These are phyloP conservation scores for Gymnoscelis rufifasciata DNA, from an alignment of 2,888 invertebrate genomes.

Conservation along the genomic window DNA sequence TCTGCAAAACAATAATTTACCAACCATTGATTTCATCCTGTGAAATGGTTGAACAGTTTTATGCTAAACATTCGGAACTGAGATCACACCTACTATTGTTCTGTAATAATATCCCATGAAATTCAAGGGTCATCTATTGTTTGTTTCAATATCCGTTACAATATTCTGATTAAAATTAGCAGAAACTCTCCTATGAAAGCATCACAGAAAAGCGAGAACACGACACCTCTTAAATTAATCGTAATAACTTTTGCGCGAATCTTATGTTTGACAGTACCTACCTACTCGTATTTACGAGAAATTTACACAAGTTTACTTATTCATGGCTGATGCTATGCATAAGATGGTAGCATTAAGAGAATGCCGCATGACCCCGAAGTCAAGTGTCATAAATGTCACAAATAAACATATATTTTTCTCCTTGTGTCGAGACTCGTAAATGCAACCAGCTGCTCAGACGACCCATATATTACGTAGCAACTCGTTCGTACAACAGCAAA, in stretches of 20 bases:
- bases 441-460: conserved; percentile 22
- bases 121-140: conserved; percentile 46
- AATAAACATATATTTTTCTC: background rate
- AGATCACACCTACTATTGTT: conserved; percentile 68
- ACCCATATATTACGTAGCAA: conserved; percentile 29
- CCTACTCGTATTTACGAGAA: too few relatives aligned
- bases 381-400: too few relatives aligned
- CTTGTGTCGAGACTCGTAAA: background rate
- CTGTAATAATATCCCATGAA: conserved; percentile 53
- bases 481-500: conserved; percentile 25
- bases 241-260: too few relatives aligned
- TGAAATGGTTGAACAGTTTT: background rate
- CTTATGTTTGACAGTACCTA: too few relatives aligned
- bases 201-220: too few relatives aligned
- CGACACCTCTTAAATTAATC: too few relatives aligned
- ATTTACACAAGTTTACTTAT: too few relatives aligned
- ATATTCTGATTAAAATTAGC: conserved; percentile 24
- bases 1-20: background rate
- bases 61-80: conserved; percentile 20
- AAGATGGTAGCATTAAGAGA: too few relatives aligned
- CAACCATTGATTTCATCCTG: background rate
- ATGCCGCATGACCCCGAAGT: too few relatives aligned
- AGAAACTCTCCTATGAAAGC: too few relatives aligned
- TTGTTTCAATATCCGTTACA: conserved; percentile 45
- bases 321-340: too few relatives aligned